These are phyloP conservation scores for Bugula neritina DNA, from an alignment of 2,888 invertebrate genomes.

Conservation along the genomic window DNA sequence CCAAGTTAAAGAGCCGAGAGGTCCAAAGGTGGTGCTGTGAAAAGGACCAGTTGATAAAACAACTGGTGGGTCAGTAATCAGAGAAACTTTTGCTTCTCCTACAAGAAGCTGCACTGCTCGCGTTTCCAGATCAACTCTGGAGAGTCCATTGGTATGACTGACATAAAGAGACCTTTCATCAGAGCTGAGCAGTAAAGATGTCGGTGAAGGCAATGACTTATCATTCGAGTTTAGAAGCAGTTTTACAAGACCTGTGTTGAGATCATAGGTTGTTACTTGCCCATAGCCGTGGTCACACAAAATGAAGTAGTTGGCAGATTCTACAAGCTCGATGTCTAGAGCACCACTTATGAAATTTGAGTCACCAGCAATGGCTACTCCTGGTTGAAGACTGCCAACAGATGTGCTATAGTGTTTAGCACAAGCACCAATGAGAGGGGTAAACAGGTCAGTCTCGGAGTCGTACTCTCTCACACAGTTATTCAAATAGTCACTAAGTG, in stretches of 20 bases:
- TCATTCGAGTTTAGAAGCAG: background rate
- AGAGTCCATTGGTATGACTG: background rate
- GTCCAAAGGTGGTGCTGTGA: background rate
- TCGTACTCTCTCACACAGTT: conserved; percentile 20
- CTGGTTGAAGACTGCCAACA: background rate
- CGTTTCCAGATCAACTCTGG: background rate
- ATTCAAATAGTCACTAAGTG: conserved; percentile 2
- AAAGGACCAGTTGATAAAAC: background rate
- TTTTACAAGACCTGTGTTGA: background rate
- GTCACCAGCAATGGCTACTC: background rate
- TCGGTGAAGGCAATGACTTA: background rate
- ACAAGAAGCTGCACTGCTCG: background rate
- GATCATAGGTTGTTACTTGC: background rate
- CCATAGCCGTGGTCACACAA: background rate
- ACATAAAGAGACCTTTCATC: background rate
- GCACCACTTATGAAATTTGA: background rate
- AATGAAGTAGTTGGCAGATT: conserved; percentile 6
- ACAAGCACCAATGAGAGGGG: conserved; percentile 1
- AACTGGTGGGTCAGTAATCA: no score
- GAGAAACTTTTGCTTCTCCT: background rate
- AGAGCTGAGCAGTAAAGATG: background rate
- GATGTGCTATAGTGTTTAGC: background rate
- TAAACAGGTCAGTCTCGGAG: background rate
- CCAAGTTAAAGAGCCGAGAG: background rate
- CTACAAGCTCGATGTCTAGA: background rate